Base-by-base conservation (phyloP, 1,140 invertebrate genomes). In the Cyphomyrmex costatus region DNA sequence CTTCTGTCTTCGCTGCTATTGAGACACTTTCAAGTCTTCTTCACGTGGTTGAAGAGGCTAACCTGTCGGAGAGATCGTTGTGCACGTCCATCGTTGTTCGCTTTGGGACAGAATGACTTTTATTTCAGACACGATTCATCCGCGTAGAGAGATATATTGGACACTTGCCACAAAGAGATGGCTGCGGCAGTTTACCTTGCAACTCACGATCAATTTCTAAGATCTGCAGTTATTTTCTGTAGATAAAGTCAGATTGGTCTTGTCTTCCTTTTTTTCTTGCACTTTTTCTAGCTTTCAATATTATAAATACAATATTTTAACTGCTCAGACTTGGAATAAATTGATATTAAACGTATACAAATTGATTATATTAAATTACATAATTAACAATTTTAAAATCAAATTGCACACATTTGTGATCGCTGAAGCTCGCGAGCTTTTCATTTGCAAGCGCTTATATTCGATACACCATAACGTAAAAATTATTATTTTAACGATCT, bases 31-130 rank as follows among this genome's bases (percentile, higher is more conserved):
- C 24, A 19, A 46, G 53, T 49, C 68, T 74, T 61, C 27, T 73
- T 74, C 36, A 83, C 7, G 30, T 12, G 14, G 36, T 19, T 60
- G 19, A 73, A 73, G 53, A 46, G 66, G 16, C 53, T 56, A 71
- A 71, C 65, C 33, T 53, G 27, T 65, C 49, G 33, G 30, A 24
- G 51, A 83, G 56, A 73, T 83, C 68, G 19, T 63, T 30, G 79
- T 4, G 21, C 51, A 60, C 66, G 79, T 73, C 16, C 8, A 42
- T 42, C 46, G 36, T 14, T 42, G 58, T 53, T 21, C 42, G 24
- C 78, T 27, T 82, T 14, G 79, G 49, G 36, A 60, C 33, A 42
- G 14, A 33, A 49, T 30, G 68, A 83, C 66, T 73, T 74, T 83
- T 83, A 83, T 74, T 73, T 83, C 53, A 42, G 24, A 30, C 36